A percentile compares a stretch with the other conserved stretches of the same genome.
Evolutionary conservation across 2,797 vertebrate genomes (phyloP).

Genomic region (Poeciliopsis paucimaculata): DNA sequence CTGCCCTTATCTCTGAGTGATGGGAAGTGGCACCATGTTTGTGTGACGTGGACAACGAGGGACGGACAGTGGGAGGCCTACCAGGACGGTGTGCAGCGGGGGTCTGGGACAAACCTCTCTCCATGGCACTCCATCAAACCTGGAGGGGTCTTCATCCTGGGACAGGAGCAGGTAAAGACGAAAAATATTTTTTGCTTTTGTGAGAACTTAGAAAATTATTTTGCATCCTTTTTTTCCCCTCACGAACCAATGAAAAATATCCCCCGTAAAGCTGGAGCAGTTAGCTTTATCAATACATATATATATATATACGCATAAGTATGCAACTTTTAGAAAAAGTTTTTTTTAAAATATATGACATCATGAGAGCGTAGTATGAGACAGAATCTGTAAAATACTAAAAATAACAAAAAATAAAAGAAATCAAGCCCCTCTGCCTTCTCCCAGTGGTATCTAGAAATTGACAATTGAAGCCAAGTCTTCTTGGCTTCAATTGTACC

Average conservation of each 20-base stretch:
- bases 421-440: no score
- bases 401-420: no score
- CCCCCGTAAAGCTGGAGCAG: neutral
- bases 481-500: no score
- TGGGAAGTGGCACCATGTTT: constrained; percentile 87
- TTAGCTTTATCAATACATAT: no score
- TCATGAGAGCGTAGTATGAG: no score
- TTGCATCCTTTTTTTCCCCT: neutral
- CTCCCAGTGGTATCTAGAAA: no score
- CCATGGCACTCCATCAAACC: constrained; percentile 87
- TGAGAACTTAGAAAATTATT: neutral
- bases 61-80: constrained; percentile 86
- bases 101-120: constrained; percentile 77
- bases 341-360: no score
- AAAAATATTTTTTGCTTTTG: neutral
- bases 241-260: neutral
- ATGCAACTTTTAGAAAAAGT: no score
- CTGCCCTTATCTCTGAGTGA: constrained; percentile 81
- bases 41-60: constrained; percentile 86
- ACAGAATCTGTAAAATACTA: no score
- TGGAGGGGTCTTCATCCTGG: constrained; percentile 87
- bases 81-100: constrained; percentile 80
- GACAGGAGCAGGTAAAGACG: constrained; percentile 86
- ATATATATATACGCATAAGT: no score
- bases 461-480: no score